Evolutionary conservation across 2,888 invertebrate genomes (phyloP), one percentile per base, ranked within the genome.

Genomic region (Sphaeridia pumilis): DNA sequence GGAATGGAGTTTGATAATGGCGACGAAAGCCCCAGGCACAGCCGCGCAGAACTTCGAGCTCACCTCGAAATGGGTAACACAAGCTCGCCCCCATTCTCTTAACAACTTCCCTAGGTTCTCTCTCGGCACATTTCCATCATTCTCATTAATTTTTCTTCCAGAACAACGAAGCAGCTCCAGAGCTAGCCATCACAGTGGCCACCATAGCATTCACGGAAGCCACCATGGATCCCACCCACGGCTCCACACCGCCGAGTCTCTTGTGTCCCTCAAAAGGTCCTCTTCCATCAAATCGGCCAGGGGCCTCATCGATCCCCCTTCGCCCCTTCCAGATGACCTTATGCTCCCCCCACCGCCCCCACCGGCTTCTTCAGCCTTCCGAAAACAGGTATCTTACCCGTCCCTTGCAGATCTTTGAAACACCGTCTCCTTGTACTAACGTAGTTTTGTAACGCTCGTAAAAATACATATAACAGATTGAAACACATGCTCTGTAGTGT

Each of bases 241-340:
- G 22, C 55, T 55, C 10, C 55, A 51, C 43, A 22, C 50, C 14
- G 27, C 50, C 22, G 50, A 47, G 36, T 43, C 55, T 26, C 41
- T 50, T 17, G 56, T 54, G 45, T 61, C 28, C 26, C 54, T 60
- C 45, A 61, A 62, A 51, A 45, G 64, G 43, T 54, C 59, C 20
- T 53, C 60, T n/a, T 64, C 64, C 7, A 58, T 64, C 48, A 60
- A 62, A 52, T 59, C 61, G 14, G 58, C 60, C 53, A 54, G 60
- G 27, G 47, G 24, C 14, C n/a, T 24, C n/a, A 27, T 44, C 22
- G 48, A 47, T 31, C 38, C 24, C 38, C 27, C 47, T 2, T 47
- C 48, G 31, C 52, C 46, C 3, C 21, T 26, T 34, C 36, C 22
- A n/a, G 49, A 49, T 34, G 60, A 58, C 42, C 55, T 58, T 22